Percentiles rank a stretch among this genome's conserved stretches.
Conservation (phyloP, 1,140 invertebrate genomes). For the Lepidurus packardi region DNA sequence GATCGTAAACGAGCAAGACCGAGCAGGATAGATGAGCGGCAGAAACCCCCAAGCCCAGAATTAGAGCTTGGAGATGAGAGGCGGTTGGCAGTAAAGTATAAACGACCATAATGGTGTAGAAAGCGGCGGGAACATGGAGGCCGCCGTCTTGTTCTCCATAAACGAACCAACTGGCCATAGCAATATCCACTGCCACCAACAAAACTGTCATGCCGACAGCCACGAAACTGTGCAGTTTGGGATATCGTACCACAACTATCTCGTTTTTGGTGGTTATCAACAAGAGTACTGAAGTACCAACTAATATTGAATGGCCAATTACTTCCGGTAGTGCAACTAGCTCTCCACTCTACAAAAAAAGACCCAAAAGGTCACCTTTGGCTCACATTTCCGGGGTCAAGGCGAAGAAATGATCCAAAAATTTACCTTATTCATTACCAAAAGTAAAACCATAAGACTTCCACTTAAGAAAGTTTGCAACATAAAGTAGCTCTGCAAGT, state of each 20-base stretch:
- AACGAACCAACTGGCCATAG: conserved; percentile 38
- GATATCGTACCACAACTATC: conserved; percentile 40
- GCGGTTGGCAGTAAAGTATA: conserved; percentile 72
- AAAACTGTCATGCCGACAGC: conserved; percentile 39
- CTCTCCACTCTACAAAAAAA: conserved; percentile 29
- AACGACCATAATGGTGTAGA: conserved; percentile 62
- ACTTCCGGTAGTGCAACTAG: conserved; percentile 36
- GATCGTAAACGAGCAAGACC: conserved; percentile 56
- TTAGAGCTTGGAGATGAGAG: conserved; percentile 58
- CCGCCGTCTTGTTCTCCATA: conserved; percentile 35
- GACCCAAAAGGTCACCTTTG: conserved; percentile 24
- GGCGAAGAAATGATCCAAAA: too few species aligned
- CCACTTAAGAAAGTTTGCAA: conserved; percentile 59
- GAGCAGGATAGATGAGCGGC: conserved; percentile 57
- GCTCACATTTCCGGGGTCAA: too few species aligned
- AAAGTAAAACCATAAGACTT: conserved; percentile 55
- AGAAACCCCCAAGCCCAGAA: conserved; percentile 58
- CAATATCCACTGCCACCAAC: conserved; percentile 40
- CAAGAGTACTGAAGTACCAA: conserved; percentile 36
- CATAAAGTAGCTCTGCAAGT: conserved; percentile 66
- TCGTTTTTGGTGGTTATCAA: conserved; percentile 40
- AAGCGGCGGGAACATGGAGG: conserved; percentile 50
- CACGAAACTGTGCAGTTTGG: conserved; percentile 42
- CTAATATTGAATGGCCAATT: conserved; percentile 37
- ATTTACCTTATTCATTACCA: conserved; percentile 49